Evolutionary conservation across 2,797 vertebrate genomes (phyloP).

Genomic region (Mormyrops boulengeri): DNA sequence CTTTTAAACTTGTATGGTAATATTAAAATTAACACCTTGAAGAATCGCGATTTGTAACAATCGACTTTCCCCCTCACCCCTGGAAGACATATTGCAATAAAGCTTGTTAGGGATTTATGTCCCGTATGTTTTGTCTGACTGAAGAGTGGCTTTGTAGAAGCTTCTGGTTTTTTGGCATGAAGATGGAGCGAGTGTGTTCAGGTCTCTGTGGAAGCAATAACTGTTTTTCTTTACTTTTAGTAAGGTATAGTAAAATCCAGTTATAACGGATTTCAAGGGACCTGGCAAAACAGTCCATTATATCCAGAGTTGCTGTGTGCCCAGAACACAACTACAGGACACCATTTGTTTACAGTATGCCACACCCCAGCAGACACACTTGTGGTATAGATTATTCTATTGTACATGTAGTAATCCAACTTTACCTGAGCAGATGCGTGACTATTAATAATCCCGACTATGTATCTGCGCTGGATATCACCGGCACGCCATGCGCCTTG

Average conservation of each 20-base stretch:
- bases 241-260: not conserved
- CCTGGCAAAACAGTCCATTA: too few relatives aligned
- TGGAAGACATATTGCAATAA: not conserved
- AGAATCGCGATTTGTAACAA: not conserved
- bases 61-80: not conserved
- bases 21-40: not conserved
- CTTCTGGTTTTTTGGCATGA: not conserved
- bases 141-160: not conserved
- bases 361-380: too few relatives aligned
- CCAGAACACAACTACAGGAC: too few relatives aligned
- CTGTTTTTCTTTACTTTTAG: not conserved
- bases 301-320: too few relatives aligned
- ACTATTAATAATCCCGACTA: too few relatives aligned
- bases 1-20: not conserved
- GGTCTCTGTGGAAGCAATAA: not conserved
- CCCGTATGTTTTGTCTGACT: not conserved
- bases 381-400: too few relatives aligned
- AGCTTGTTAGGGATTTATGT: not conserved
- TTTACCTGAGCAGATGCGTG: too few relatives aligned
- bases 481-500: too few relatives aligned
- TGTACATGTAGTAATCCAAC: too few relatives aligned
- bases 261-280: too few relatives aligned
- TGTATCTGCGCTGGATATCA: too few relatives aligned
- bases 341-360: too few relatives aligned
- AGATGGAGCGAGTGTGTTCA: not conserved